Percentiles rank a stretch among this genome's conserved stretches.
phyloP scores from a whole-genome alignment of 2,113 vertebrate genomes.

The Ranitomeya imitator region DNA sequence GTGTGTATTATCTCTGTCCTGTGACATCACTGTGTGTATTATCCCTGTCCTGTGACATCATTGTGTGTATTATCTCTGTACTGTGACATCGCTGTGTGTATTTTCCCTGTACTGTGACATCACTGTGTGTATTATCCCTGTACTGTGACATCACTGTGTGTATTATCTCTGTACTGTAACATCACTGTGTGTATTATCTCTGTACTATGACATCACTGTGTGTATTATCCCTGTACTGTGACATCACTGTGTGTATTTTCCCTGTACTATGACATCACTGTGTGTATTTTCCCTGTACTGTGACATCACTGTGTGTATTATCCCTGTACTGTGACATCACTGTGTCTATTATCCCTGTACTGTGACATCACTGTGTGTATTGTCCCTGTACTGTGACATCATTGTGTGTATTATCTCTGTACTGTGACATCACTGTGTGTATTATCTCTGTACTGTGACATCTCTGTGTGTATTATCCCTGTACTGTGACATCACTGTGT shows the following conservation, averaged over 20 bases:
- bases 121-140: neutral
- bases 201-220: neutral
- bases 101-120: no score
- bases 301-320: neutral
- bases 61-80: neutral
- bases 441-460: no score
- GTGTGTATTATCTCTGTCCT: no score
- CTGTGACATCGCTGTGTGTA: neutral
- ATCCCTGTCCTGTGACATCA: neutral
- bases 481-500: neutral
- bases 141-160: neutral
- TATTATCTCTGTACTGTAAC: neutral
- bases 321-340: neutral
- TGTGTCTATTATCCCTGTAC: neutral
- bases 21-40: neutral
- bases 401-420: no score
- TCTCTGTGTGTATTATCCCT: no score
- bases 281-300: neutral
- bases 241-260: no score
- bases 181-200: no score
- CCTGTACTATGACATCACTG: no score
- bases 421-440: no score
- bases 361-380: no score
- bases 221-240: neutral
- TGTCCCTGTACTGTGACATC: no score